phyloP scores from a whole-genome alignment of 2,113 vertebrate genomes.

The Chunga burmeisteri region DNA sequence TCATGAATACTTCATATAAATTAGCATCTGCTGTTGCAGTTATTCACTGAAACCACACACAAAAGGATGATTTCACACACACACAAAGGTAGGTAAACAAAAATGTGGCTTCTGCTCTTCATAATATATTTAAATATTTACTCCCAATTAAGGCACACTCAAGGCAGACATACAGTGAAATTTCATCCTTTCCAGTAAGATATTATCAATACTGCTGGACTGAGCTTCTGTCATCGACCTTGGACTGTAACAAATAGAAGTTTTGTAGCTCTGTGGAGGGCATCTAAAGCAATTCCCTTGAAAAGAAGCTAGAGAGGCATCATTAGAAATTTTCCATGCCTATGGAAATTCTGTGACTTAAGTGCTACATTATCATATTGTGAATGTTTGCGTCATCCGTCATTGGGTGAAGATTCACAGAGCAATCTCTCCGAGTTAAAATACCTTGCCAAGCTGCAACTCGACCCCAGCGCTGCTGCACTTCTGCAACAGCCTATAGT shows the following conservation, averaged over 20 bases:
- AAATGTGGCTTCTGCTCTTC: accelerated
- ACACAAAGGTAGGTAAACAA: background rate
- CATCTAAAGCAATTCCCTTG: background rate
- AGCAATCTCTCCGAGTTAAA: slow-evolving; percentile 5
- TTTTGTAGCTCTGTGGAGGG: background rate
- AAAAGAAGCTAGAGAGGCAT: background rate
- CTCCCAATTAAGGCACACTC: background rate
- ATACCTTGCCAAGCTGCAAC: background rate
- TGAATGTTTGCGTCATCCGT: background rate
- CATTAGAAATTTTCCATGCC: background rate
- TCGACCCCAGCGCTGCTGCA: background rate
- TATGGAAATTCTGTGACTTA: background rate
- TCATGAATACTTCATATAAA: background rate
- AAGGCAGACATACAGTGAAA: background rate
- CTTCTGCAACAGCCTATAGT: background rate
- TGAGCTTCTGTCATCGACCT: background rate
- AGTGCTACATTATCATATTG: background rate
- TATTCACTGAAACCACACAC: background rate
- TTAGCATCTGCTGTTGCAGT: background rate
- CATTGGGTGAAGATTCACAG: background rate
- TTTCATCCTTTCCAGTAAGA: background rate
- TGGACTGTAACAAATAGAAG: background rate
- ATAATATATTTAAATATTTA: background rate
- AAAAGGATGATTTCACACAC: background rate
- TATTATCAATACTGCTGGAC: background rate